Base-by-base conservation (phyloP, 1,140 invertebrate species). In the Philotrypesis tridentata region DNA sequence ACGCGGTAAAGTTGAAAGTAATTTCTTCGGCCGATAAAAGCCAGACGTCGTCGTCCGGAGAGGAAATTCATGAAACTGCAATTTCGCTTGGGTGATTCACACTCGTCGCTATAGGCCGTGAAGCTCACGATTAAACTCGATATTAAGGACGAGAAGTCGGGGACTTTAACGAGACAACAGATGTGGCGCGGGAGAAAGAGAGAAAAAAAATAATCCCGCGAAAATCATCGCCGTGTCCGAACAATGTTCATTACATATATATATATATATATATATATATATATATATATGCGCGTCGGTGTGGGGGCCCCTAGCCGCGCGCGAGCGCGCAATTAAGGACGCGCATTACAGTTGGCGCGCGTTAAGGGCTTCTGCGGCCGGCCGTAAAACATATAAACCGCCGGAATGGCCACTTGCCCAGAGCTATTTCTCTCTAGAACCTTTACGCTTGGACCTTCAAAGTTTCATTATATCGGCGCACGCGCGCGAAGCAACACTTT, bases 381-480 rank as follows among this genome's bases (percentile, higher is more conserved):
- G 71, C 68, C 31, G 68, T 79, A 72, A 79, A 79, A 48, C 17
- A 27, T 72, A 31, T 8, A 21, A 70, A 23, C 61, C 25, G 25
- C 9, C 9, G 9, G 61, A 65, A 65, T 27, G 61, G 25, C 48
- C 48, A 55, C 14, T 55, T 55, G 48, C 11, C 31, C 5, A 37
- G 33, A 37, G 33, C 33, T 37, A 37, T 37, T 37, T 14, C n/a
- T 14, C 23, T 23, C 27, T 25, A 65, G 6, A n/a, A 48, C 25
- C 63, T 67, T 77, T 78, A 78, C 65, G 40, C 12, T 0, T 25
- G 48, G 61, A 40, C 67, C 67, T 78, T 78, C 40, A 55, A 70
- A 70, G 63, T 78, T 68, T 70, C 63, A 78, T 78, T 78, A 55
- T 78, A 55, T 78, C 27, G 63, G 63, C 76, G 37, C 27, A 55